Conservation (phyloP, 2,888 invertebrate genomes). For the Epinotia nisella region DNA sequence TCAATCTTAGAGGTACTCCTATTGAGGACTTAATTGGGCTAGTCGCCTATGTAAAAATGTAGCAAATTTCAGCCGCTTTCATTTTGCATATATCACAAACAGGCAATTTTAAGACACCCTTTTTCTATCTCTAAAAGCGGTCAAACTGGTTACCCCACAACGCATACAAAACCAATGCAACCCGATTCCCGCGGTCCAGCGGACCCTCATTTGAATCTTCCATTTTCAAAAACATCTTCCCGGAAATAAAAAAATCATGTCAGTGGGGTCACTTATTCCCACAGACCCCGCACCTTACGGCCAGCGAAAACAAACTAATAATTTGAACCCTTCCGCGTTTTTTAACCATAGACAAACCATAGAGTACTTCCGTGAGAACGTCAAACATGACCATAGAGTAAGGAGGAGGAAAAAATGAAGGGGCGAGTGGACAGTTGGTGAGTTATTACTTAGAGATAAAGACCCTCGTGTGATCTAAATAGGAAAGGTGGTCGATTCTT, state of each 20-base stretch:
- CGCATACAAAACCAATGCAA: constrained; percentile 50
- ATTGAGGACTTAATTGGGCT: no score
- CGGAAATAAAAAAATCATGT: constrained; percentile 76
- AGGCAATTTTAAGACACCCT: background rate
- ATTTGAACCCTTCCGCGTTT: constrained; percentile 83
- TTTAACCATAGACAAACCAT: constrained; percentile 59
- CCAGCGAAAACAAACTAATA: constrained; percentile 76
- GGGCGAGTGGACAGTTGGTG: constrained; percentile 80
- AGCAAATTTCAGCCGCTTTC: background rate
- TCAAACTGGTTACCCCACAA: constrained; percentile 17
- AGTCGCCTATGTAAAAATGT: no score
- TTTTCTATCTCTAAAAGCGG: constrained; percentile 5
- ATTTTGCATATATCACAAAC: background rate
- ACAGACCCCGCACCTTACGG: constrained; percentile 74
- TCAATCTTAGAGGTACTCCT: no score
- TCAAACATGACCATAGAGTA: constrained; percentile 74
- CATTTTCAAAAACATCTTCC: constrained; percentile 69
- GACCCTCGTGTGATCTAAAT: constrained; percentile 68
- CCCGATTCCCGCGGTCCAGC: constrained; percentile 68
- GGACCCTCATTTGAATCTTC: constrained; percentile 61
- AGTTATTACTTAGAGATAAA: constrained; percentile 52
- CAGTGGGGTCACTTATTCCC: constrained; percentile 81
- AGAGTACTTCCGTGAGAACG: constrained; percentile 79
- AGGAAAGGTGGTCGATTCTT: constrained; percentile 58
- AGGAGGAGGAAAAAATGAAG: constrained; percentile 72